phyloP scores from a whole-genome alignment of 2,113 vertebrate species.

The Dromiciops gliroides region DNA sequence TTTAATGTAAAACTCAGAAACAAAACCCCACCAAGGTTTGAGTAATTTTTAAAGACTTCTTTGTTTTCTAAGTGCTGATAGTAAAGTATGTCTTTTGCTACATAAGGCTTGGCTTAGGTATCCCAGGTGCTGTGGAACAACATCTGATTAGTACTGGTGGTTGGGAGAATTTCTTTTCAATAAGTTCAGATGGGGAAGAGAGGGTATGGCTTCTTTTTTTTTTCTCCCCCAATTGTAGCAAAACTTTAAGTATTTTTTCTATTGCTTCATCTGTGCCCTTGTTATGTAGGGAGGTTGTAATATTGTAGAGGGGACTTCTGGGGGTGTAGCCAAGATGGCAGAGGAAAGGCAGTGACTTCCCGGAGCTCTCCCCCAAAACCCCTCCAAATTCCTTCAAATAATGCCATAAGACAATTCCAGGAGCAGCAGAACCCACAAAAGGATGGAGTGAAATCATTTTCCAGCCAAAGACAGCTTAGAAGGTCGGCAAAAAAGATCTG shows the following conservation, averaged over 20 bases:
- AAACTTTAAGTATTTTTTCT: background rate
- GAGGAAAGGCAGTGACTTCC: no score
- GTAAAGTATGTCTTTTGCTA: background rate
- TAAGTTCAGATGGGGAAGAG: background rate
- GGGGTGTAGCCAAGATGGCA: no score
- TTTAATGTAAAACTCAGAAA: conserved; percentile 17
- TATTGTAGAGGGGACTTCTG: background rate
- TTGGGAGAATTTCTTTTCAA: background rate
- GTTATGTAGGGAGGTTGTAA: background rate
- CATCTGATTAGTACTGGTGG: background rate
- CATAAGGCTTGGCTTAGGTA: background rate
- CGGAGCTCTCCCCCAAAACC: no score
- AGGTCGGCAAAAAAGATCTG: no score
- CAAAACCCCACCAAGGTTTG: background rate
- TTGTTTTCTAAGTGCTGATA: background rate
- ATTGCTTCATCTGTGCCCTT: background rate
- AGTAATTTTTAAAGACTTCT: background rate
- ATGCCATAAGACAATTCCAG: no score
- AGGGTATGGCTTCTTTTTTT: background rate
- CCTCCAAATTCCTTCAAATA: no score
- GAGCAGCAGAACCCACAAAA: no score
- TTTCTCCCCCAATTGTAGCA: background rate
- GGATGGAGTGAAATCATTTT: no score
- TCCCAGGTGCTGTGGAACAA: background rate
- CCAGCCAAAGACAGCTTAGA: no score